A percentile compares a stretch with the other conserved stretches of the same genome.
These are phyloP conservation scores for Scaptodrosophila lebanonensis DNA, from an alignment of 1,140 invertebrate genomes.

Conservation along the genomic window DNA sequence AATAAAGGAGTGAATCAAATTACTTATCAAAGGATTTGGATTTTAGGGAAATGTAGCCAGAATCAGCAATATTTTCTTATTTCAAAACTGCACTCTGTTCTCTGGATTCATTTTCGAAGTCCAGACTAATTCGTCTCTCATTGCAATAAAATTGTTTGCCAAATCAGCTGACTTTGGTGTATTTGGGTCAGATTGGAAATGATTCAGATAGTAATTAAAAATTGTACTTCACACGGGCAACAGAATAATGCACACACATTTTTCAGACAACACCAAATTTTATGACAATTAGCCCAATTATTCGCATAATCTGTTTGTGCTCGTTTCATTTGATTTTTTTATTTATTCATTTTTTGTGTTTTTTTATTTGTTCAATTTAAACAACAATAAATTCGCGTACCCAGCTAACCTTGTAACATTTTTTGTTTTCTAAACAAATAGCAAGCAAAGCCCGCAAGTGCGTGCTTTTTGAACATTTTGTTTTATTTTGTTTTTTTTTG, in stretches of 20 bases:
- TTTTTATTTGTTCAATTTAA: constrained; percentile 47
- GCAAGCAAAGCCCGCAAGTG: constrained; percentile 19
- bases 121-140: too few relatives aligned
- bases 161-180: too few relatives aligned
- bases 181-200: too few relatives aligned
- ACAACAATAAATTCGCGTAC: constrained; percentile 38
- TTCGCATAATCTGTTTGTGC: constrained; percentile 23
- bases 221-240: constrained; percentile 33
- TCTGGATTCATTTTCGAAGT: too few relatives aligned
- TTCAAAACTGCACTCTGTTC: too few relatives aligned
- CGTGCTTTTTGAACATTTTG: constrained; percentile 41
- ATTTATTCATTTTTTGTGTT: constrained; percentile 12
- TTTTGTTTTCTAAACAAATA: constrained; percentile 41
- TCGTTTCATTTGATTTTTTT: constrained; percentile 17
- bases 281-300: constrained; percentile 32
- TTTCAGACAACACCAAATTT: constrained; percentile 5
- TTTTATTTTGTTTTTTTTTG: constrained; percentile 15
- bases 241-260: constrained; percentile 1
- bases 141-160: too few relatives aligned
- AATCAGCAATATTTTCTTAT: too few relatives aligned
- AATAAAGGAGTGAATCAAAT: too few relatives aligned
- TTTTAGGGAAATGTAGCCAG: too few relatives aligned
- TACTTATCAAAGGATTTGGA: too few relatives aligned
- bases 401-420: constrained; percentile 36
- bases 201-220: too few relatives aligned